Conservation (phyloP, 2,888 invertebrate genomes). For the Penaeus monodon region DNA sequence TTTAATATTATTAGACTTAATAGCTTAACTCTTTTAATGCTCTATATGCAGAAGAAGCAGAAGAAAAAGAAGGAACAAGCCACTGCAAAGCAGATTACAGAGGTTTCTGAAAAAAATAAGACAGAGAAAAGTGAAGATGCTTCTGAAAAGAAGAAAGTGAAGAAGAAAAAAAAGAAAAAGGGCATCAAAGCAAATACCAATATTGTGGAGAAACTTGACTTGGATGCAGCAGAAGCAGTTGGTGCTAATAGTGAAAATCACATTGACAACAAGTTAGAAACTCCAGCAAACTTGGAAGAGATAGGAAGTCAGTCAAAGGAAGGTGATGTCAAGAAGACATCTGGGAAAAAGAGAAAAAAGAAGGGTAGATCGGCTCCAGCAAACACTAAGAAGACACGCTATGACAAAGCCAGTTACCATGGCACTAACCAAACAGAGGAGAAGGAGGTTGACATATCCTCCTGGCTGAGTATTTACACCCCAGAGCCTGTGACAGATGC, state of each 20-base stretch:
- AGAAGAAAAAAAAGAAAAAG: constrained; percentile 1
- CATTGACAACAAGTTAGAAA: not conserved
- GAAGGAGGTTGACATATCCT: constrained; percentile 66
- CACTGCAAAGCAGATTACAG: not conserved
- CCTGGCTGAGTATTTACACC: constrained; percentile 74
- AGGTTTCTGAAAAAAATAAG: not conserved
- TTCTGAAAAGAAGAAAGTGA: not conserved
- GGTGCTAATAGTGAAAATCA: too few species aligned
- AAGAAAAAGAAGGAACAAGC: constrained; percentile 8
- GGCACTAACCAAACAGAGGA: not conserved
- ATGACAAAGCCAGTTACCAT: constrained; percentile 33
- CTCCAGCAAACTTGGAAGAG: not conserved
- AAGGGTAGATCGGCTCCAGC: not conserved
- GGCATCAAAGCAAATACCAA: not conserved
- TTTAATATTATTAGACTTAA: too few species aligned
- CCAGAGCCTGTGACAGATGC: constrained; percentile 80
- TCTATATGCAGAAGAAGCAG: constrained; percentile 27
- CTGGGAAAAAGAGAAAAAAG: not conserved
- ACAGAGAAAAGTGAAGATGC: not conserved
- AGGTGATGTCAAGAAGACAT: constrained; percentile 1
- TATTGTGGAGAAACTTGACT: too few species aligned
- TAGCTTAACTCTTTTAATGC: too few species aligned
- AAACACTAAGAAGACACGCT: constrained; percentile 23
- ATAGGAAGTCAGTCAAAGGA: not conserved
- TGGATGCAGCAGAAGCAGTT: too few species aligned